phyloP scores from a whole-genome alignment of 2,797 vertebrate genomes.

The Gallirallus australis region DNA sequence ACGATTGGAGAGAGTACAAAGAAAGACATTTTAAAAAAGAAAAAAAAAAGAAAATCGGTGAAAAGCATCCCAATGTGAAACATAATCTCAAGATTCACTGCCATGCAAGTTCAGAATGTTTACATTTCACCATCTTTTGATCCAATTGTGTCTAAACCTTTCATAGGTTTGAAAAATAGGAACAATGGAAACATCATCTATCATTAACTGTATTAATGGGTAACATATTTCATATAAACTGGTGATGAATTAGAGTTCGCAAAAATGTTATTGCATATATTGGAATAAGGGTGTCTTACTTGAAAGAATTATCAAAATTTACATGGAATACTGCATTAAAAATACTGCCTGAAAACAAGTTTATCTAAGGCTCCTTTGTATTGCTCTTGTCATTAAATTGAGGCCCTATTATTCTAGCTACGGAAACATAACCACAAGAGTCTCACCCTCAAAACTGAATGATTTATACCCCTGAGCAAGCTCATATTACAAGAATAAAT shows the following conservation, averaged over 20 bases:
- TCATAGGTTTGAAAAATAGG: not conserved
- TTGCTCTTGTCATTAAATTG: not conserved
- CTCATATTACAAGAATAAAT: not conserved
- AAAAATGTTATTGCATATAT: not conserved
- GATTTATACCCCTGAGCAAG: not conserved
- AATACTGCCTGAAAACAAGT: not conserved
- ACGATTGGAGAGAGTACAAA: not conserved
- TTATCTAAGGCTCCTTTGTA: not conserved
- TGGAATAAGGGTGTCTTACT: not conserved
- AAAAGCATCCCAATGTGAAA: not conserved
- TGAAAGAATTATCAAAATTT: not conserved
- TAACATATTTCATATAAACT: not conserved
- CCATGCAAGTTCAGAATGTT: not conserved
- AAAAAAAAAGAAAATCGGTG: not conserved
- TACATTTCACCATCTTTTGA: not conserved
- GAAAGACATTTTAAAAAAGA: not conserved
- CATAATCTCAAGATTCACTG: not conserved
- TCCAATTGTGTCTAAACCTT: not conserved
- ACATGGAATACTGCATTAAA: not conserved
- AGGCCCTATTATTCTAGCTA: not conserved
- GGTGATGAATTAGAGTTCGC: not conserved
- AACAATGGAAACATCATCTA: not conserved
- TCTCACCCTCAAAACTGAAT: not conserved
- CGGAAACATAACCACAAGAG: not conserved
- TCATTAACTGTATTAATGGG: not conserved